Conservation (phyloP, 2,797 vertebrate genomes). For the Thamnophis elegans region DNA sequence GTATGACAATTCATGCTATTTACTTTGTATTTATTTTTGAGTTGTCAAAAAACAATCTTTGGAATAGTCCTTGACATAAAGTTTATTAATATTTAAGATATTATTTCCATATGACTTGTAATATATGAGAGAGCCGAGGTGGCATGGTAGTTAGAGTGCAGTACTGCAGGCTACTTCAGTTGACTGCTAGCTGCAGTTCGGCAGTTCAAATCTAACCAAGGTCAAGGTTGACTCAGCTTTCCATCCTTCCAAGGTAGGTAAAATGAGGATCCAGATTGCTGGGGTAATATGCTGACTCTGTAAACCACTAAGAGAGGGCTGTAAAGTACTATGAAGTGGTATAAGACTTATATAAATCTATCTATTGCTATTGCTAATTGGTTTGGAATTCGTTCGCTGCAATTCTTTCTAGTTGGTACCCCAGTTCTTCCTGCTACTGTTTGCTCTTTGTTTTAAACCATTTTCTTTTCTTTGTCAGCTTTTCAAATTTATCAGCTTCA, state of each 20-base stretch:
- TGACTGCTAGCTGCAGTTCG: too few relatives aligned
- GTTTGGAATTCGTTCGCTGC: background rate
- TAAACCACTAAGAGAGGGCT: too few relatives aligned
- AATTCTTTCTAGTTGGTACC: background rate
- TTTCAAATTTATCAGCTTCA: slow-evolving; percentile 97
- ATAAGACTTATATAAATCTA: too few relatives aligned
- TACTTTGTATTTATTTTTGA: background rate
- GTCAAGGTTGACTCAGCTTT: too few relatives aligned
- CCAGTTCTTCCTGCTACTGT: background rate
- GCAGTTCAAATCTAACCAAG: too few relatives aligned
- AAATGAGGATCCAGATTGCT: too few relatives aligned
- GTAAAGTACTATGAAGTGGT: too few relatives aligned
- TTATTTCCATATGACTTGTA: background rate
- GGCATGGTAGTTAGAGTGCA: too few relatives aligned
- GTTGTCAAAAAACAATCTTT: background rate
- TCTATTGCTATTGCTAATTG: background rate
- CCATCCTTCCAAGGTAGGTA: too few relatives aligned
- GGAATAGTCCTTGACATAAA: too few relatives aligned
- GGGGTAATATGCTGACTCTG: too few relatives aligned
- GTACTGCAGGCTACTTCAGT: too few relatives aligned
- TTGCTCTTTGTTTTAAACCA: background rate
- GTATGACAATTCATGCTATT: background rate
- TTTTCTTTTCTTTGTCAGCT: slow-evolving; percentile 73
- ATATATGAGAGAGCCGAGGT: background rate
- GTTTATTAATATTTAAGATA: background rate